These are phyloP conservation scores for Brienomyrus brachyistius DNA, from an alignment of 2,113 vertebrate genomes.

Conservation along the genomic window DNA sequence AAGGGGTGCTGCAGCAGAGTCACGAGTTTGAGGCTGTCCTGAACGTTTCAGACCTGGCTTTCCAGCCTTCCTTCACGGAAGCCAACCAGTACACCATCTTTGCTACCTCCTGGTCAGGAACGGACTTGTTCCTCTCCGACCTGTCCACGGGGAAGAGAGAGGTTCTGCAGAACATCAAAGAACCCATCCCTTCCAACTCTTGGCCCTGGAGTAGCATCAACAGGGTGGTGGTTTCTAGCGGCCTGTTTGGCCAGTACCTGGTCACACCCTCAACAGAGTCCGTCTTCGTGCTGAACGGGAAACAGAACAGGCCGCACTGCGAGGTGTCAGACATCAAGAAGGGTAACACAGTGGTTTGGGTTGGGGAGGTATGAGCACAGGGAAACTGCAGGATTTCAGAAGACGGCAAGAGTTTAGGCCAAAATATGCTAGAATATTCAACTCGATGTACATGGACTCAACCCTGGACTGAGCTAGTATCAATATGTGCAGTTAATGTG, in stretches of 20 bases:
- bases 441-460: conserved; percentile 53
- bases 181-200: conserved; percentile 60
- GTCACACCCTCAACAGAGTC: conserved; percentile 78
- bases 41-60: conserved; percentile 72
- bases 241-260: conserved; percentile 87
- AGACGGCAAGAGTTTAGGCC: conserved; percentile 37
- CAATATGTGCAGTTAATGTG: conserved; percentile 46
- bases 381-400: conserved; percentile 18
- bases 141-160: conserved; percentile 69
- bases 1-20: conserved; percentile 66
- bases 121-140: conserved; percentile 77
- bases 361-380: conserved; percentile 84
- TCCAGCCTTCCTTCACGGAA: conserved; percentile 79
- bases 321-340: conserved; percentile 82
- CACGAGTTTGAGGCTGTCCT: conserved; percentile 54
- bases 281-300: conserved; percentile 79
- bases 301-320: conserved; percentile 75
- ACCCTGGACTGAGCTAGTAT: conserved; percentile 53
- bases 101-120: conserved; percentile 65
- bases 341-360: conserved; percentile 85
- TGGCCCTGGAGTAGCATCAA: conserved; percentile 75
- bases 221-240: conserved; percentile 78
- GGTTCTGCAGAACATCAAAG: conserved; percentile 71
- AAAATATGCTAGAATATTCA: conserved; percentile 48
- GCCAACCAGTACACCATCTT: conserved; percentile 74